Evolutionary conservation across 2,797 vertebrate genomes (phyloP).

Genomic region (Molothrus aeneus): DNA sequence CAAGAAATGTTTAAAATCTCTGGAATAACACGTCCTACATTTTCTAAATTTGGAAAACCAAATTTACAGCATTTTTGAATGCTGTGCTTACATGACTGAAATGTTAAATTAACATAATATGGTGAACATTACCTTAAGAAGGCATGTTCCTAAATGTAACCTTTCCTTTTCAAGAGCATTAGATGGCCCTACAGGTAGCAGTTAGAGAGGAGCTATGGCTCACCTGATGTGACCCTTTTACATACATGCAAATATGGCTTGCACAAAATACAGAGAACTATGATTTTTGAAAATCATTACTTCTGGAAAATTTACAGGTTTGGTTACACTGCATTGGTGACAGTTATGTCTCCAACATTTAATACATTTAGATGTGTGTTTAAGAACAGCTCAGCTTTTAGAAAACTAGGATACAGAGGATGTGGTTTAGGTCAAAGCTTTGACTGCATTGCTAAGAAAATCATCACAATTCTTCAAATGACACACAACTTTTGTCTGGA

Average conservation of each 20-base stretch:
- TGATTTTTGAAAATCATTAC: neutral
- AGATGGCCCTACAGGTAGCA: neutral
- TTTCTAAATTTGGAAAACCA: no score
- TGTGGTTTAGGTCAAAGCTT: neutral
- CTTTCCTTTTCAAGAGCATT: accelerated
- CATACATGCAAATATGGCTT: neutral
- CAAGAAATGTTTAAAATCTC: neutral
- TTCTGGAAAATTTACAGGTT: neutral
- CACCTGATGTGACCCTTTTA: neutral
- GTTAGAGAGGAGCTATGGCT: neutral
- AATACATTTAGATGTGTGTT: neutral
- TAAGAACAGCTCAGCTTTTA: neutral
- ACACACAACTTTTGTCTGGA: neutral
- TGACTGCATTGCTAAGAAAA: neutral
- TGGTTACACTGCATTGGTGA: neutral
- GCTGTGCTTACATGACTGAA: neutral
- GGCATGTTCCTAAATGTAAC: neutral
- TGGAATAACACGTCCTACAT: neutral
- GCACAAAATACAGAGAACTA: neutral
- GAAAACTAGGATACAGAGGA: neutral
- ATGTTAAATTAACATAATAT: neutral
- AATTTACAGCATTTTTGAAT: neutral
- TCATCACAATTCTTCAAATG: neutral
- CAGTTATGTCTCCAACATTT: neutral
- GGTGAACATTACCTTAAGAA: neutral